Conservation (phyloP, 2,113 vertebrate species). For the Lophius piscatorius region DNA sequence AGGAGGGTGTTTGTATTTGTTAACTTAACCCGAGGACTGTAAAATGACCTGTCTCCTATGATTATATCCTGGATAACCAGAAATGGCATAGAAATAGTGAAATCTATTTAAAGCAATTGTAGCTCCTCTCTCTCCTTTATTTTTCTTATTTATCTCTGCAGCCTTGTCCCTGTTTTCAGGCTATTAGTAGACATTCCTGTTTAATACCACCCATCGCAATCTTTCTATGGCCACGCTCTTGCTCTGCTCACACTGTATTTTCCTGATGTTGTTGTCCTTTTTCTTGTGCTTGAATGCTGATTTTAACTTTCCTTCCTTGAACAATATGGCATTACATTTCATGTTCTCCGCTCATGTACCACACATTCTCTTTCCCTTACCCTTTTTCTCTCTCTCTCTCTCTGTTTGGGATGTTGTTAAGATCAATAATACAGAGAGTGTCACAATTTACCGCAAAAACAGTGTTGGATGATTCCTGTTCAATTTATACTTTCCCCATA, state of each 20-base stretch:
- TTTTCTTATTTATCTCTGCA: conserved; percentile 17
- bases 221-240: conserved; percentile 12
- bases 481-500: conserved; percentile 11
- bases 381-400: conserved; percentile 5
- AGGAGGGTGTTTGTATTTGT: conserved; percentile 65
- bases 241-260: conserved; percentile 4
- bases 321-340: neutral
- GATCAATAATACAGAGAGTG: conserved; percentile 44
- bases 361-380: neutral
- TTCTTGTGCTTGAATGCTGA: neutral
- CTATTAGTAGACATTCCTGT: conserved; percentile 35
- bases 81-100: conserved; percentile 82
- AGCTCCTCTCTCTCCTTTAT: conserved; percentile 50
- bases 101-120: conserved; percentile 82
- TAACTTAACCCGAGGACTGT: conserved; percentile 56
- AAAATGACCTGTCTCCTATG: conserved; percentile 81
- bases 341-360: conserved; percentile 3
- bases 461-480: conserved; percentile 31
- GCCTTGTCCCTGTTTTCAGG: conserved; percentile 32
- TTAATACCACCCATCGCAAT: conserved; percentile 20
- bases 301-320: neutral
- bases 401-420: conserved; percentile 13
- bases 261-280: neutral
- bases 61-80: conserved; percentile 77
- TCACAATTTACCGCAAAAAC: conserved; percentile 26